A percentile compares a stretch with the other conserved stretches of the same genome.
phyloP scores from a whole-genome alignment of 2,888 invertebrate species.

The Boloria euphrosyne region DNA sequence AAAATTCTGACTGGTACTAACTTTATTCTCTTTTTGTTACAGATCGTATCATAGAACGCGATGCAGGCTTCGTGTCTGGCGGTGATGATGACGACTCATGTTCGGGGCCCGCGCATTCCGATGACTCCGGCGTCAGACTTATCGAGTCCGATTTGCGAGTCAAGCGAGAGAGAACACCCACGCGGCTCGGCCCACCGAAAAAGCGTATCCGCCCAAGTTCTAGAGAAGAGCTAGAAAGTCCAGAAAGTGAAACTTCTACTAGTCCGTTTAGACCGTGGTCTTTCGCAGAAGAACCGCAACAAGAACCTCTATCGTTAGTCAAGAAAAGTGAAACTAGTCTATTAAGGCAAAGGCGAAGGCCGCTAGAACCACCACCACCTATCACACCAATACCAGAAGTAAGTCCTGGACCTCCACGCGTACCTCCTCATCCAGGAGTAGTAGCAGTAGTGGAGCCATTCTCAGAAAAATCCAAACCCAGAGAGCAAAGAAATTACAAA shows the following conservation, averaged over 20 bases:
- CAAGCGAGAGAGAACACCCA: slow-evolving; percentile 78
- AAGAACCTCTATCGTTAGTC: slow-evolving; percentile 85
- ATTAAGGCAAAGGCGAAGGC: slow-evolving; percentile 64
- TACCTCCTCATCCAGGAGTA: slow-evolving; percentile 81
- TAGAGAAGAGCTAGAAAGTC: slow-evolving; percentile 64
- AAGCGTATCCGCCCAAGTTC: slow-evolving; percentile 85
- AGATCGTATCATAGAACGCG: slow-evolving; percentile 83
- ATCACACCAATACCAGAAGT: slow-evolving; percentile 53
- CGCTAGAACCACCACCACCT: slow-evolving; percentile 60
- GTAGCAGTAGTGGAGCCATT: slow-evolving; percentile 64
- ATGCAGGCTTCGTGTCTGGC: slow-evolving; percentile 89
- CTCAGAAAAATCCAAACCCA: slow-evolving; percentile 59
- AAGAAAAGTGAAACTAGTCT: slow-evolving; percentile 67
- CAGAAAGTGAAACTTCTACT: slow-evolving; percentile 69
- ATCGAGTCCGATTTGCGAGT: slow-evolving; percentile 75
- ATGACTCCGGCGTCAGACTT: slow-evolving; percentile 77
- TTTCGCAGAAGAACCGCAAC: slow-evolving; percentile 80
- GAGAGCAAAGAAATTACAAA: slow-evolving; percentile 94
- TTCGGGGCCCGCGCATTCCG: slow-evolving; percentile 78
- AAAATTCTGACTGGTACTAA: slow-evolving; percentile 19
- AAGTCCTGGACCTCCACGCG: slow-evolving; percentile 69
- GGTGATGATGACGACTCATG: slow-evolving; percentile 86
- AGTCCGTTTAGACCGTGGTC: slow-evolving; percentile 87
- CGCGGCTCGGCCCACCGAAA: slow-evolving; percentile 83
- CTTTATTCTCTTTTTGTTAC: slow-evolving; percentile 62